Evolutionary conservation across 2,888 invertebrate genomes (phyloP), one percentile per base, ranked within the genome.

Genomic region (Cremastobaeus sp.): DNA sequence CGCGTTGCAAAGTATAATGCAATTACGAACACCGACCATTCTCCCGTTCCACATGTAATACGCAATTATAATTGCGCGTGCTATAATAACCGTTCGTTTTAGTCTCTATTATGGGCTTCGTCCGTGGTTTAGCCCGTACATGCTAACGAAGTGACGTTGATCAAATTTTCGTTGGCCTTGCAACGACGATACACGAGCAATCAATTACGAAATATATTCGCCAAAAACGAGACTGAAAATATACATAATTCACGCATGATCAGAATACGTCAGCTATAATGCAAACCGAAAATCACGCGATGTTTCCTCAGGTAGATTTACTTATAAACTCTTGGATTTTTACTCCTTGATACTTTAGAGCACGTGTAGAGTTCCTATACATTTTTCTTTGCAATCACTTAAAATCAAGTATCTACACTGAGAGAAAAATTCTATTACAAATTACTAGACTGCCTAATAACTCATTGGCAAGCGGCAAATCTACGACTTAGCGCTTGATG

Each of bases 1-100:
- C 39, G 66, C 69, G 59, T 74, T 79, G 73, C 81, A 79, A 81
- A 81, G 81, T 79, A 79, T 79, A 81, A 81, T 75, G 76, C 81
- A 81, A 80, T 81, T 81, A 81, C 77, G 78, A 70, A 76, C 74
- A 79, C 74, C 77, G 69, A 74, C 77, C 32, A 30, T 76, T 73
- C 71, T 54, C 52, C 71, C 47, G 72, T 62, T 68, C 74, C 64
- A 54, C 74, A 65, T 74, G 77, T 77, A 80, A 81, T 77, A 74
- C 77, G 74, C 80, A 77, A 78, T 77, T 79, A 78, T 74, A 77
- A 76, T 76, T 65, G 47, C 74, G 69, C 59, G 64, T 74, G 32
- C 55, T 64, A 59, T 69, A 69, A 74, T 69, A 74, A 64, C 50
- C 76, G 62, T 75, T 71, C 74, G 72, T 76, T 77, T 71, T 77